These are phyloP conservation scores for Teleiodes luculella DNA, from an alignment of 2,888 invertebrate genomes.

Conservation along the genomic window DNA sequence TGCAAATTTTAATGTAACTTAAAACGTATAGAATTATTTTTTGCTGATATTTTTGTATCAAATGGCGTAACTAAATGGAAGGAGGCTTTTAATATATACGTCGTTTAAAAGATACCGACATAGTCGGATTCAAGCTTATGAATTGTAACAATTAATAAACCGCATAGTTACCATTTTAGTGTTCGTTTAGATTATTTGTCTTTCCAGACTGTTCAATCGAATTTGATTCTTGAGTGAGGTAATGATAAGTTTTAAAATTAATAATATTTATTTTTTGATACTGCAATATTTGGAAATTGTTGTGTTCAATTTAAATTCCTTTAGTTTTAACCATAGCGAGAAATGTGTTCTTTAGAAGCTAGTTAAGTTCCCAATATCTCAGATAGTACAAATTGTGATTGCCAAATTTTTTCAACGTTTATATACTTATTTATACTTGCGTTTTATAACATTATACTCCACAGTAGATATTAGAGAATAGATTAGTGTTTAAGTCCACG, in stretches of 20 bases:
- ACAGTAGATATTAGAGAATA: background rate
- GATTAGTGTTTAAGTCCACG: constrained; percentile 1
- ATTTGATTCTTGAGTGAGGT: constrained; percentile 8
- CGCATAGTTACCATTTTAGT: constrained; percentile 14
- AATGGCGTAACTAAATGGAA: too few relatives aligned
- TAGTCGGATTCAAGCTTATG: constrained; percentile 46
- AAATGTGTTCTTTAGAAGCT: constrained; percentile 6
- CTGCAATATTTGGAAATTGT: background rate
- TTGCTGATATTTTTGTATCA: too few relatives aligned
- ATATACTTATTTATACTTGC: constrained; percentile 3
- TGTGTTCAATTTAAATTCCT: background rate
- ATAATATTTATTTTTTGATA: constrained; percentile 10
- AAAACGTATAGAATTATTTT: too few relatives aligned
- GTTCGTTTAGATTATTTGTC: constrained; percentile 7
- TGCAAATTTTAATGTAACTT: too few relatives aligned
- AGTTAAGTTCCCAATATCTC: background rate
- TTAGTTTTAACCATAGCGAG: constrained; percentile 2
- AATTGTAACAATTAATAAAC: constrained; percentile 29
- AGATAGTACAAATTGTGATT: constrained; percentile 18
- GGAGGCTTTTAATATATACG: too few relatives aligned
- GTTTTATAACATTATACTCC: constrained; percentile 4
- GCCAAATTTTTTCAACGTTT: constrained; percentile 31
- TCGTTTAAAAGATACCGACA: constrained; percentile 33
- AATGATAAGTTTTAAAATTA: background rate
- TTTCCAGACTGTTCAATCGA: constrained; percentile 6